phyloP scores from a whole-genome alignment of 2,888 invertebrate species.

The Argynnis bischoffii region DNA sequence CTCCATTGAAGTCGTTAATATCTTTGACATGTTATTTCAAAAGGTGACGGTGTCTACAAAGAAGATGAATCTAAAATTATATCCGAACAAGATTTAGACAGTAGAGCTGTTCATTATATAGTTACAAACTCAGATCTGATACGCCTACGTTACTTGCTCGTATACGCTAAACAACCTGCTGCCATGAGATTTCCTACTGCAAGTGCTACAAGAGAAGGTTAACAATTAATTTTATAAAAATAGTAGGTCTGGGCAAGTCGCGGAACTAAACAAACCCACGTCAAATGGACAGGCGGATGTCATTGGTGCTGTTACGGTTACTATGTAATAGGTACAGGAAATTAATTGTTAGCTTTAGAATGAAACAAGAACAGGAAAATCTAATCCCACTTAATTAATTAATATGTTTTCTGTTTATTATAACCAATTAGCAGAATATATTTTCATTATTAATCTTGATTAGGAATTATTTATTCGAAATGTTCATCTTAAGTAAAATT shows the following conservation, averaged over 20 bases:
- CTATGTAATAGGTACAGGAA: too few relatives aligned
- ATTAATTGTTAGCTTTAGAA: too few relatives aligned
- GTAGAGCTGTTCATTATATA: slow-evolving; percentile 85
- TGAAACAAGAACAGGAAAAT: too few relatives aligned
- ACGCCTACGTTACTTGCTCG: slow-evolving; percentile 87
- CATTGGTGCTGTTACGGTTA: too few relatives aligned
- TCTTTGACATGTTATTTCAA: neutral
- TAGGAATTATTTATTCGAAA: neutral
- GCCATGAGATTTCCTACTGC: slow-evolving; percentile 66
- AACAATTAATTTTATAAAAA: neutral
- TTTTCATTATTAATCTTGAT: too few relatives aligned
- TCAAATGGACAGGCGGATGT: too few relatives aligned
- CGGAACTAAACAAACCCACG: too few relatives aligned
- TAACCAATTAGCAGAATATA: too few relatives aligned
- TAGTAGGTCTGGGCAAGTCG: neutral
- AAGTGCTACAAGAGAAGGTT: slow-evolving; percentile 63
- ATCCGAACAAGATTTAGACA: slow-evolving; percentile 71
- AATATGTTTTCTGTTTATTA: too few relatives aligned
- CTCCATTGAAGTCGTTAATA: too few relatives aligned
- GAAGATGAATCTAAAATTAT: slow-evolving; percentile 55
- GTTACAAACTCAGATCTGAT: slow-evolving; percentile 90
- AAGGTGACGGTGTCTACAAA: slow-evolving; percentile 61
- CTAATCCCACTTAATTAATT: too few relatives aligned
- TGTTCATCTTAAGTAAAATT: neutral
- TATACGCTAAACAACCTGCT: slow-evolving; percentile 83